These are phyloP conservation scores for Podilymbus podiceps DNA, from an alignment of 2,113 vertebrate species.

Conservation along the genomic window DNA sequence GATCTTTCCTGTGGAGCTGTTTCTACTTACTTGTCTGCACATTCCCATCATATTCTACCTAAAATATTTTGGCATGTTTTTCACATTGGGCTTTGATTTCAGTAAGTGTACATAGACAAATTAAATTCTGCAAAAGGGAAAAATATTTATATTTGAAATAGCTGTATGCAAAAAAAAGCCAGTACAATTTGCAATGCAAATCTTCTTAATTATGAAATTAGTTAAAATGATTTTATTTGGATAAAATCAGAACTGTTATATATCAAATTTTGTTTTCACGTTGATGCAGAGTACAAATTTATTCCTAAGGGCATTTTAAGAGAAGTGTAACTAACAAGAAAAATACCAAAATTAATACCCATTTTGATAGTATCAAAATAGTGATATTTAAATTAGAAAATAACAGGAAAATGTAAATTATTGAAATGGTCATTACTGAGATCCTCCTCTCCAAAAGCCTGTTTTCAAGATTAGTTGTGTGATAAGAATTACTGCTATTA, in stretches of 20 bases:
- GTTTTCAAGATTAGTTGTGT: background rate
- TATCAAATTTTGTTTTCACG: background rate
- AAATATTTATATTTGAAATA: background rate
- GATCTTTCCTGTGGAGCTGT: background rate
- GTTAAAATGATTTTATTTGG: background rate
- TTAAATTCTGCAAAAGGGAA: background rate
- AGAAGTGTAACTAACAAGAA: background rate
- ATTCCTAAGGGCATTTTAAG: background rate
- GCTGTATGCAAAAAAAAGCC: background rate
- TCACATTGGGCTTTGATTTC: background rate
- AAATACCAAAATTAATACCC: background rate
- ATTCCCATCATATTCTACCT: background rate
- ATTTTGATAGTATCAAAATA: background rate
- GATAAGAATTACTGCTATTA: background rate
- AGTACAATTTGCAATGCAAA: background rate
- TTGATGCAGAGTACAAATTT: background rate
- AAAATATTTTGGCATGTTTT: background rate
- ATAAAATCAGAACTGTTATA: background rate
- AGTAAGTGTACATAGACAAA: background rate
- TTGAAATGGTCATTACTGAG: background rate
- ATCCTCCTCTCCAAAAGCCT: background rate
- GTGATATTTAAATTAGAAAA: background rate
- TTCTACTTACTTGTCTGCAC: background rate
- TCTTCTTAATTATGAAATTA: background rate
- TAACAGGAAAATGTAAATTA: background rate